Percentiles rank a stretch among this genome's conserved stretches.
Conservation (phyloP, 2,113 vertebrate species). For the Carlito syrichta region DNA sequence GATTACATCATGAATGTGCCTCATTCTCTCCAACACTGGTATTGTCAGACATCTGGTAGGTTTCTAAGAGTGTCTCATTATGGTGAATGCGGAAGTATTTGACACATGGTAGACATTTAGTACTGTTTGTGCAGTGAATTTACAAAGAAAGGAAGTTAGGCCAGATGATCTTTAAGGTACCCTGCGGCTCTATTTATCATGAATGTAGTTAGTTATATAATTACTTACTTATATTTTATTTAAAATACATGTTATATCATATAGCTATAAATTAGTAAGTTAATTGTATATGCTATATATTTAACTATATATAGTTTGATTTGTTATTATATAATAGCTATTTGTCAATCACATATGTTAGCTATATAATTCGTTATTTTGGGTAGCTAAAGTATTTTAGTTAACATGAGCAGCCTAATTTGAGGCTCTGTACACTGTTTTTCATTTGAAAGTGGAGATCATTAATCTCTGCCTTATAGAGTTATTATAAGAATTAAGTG, state of each 20-base stretch:
- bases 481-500: background rate
- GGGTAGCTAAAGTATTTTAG: background rate
- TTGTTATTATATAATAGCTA: background rate
- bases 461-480: background rate
- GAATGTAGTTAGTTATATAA: background rate
- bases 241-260: background rate
- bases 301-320: background rate
- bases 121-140: background rate
- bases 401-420: background rate
- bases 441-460: background rate
- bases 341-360: background rate
- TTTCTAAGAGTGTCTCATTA: background rate
- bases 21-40: background rate
- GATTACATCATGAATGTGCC: background rate
- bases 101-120: background rate
- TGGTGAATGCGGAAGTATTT: no score
- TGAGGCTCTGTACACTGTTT: background rate
- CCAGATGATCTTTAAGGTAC: background rate
- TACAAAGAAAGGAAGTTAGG: background rate
- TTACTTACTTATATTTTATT: background rate
- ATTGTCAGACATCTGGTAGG: fast-evolving
- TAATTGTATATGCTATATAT: no score
- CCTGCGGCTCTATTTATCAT: background rate
- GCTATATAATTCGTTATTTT: background rate
- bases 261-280: background rate